Conservation (phyloP, 2,888 invertebrate genomes). For the Sesia bembeciformis region DNA sequence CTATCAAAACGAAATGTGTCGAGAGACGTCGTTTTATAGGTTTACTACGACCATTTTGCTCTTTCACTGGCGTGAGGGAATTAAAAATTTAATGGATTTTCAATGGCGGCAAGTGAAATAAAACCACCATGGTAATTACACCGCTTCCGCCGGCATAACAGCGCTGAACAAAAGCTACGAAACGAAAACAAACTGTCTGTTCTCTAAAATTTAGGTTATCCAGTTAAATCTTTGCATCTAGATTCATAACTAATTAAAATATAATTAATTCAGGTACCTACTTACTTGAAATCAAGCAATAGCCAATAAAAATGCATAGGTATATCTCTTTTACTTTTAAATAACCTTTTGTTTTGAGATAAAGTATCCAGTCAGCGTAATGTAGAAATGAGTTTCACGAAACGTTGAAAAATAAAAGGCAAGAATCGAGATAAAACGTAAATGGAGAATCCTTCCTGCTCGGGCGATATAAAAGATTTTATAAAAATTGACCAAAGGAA, state of each 20-base stretch:
- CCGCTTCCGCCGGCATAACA: conserved; percentile 13
- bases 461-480: conserved; percentile 11
- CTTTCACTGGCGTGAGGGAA: conserved; percentile 19
- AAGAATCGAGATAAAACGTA: conserved; percentile 4
- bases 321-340: too few species aligned
- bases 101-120: conserved; percentile 36
- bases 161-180: background rate
- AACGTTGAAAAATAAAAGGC: conserved; percentile 3
- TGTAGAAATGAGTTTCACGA: conserved; percentile 5
- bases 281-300: too few species aligned
- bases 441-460: conserved; percentile 6
- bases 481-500: conserved; percentile 15
- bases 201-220: too few species aligned
- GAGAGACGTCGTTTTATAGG: background rate
- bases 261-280: too few species aligned
- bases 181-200: too few species aligned
- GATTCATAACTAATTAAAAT: too few species aligned
- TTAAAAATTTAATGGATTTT: conserved; percentile 39
- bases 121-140: conserved; percentile 27
- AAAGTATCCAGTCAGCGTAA: conserved; percentile 2
- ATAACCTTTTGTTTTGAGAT: background rate
- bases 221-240: too few species aligned
- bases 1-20: background rate
- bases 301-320: background rate
- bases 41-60: conserved; percentile 23